Base-by-base conservation (phyloP, 2,888 invertebrate genomes). In the Polia nebulosa region DNA sequence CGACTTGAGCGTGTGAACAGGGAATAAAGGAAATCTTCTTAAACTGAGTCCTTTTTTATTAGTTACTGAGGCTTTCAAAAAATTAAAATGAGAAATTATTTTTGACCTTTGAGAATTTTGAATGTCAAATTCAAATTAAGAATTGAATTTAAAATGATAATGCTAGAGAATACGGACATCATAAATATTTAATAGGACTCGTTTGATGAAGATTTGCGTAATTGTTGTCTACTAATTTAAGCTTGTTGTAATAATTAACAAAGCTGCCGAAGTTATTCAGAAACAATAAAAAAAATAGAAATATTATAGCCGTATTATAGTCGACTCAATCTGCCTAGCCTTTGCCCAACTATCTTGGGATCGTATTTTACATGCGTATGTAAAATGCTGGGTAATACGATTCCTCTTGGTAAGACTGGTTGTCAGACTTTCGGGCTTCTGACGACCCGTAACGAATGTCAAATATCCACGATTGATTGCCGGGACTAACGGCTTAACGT, bases 221-320 rank as follows among this genome's bases (percentile, higher is more conserved):
- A 17, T 41, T 63, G 59, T 60, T 76, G 80, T 69, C 36, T 41
- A 60, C 32, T 79, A 79, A 76, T 49, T 25, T 61, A 52, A 29
- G 51, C 51, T 60, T 76, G 9, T 53, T 9, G 8, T n/a, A 25
- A 9, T 34, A 1, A 59, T 27, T 52, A 61, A 56, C 25, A 72
- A 41, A 49, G 7, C n/a, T n/a, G n/a, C n/a, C n/a, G 3, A 9
- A 55, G n/a, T 4, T 36, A 36, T 22, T 53, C 11, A 52, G 22
- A 34, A 25, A 13, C 7, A 72, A 58, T 11, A 6, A 22, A 51
- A 13, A 5, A n/a, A n/a, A n/a, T n/a, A n/a, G n/a, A n/a, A n/a
- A n/a, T n/a, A n/a, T n/a, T n/a, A n/a, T n/a, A n/a, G n/a, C n/a
- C n/a, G n/a, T n/a, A n/a, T n/a, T n/a, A n/a, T n/a, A n/a, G n/a